Base-by-base conservation (phyloP, 1,140 invertebrate genomes). In the Aphaenogaster floridana region DNA sequence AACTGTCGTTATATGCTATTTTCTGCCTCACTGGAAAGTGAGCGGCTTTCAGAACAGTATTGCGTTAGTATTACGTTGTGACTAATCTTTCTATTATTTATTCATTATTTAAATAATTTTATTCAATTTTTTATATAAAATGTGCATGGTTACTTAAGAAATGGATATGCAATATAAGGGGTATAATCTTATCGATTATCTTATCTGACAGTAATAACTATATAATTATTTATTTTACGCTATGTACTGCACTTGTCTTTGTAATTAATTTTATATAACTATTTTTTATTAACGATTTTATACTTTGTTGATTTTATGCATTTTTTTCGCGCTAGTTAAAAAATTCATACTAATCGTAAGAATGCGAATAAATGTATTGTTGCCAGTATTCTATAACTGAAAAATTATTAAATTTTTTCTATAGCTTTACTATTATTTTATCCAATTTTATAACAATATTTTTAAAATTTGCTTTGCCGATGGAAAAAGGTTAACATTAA, bases 41-140 rank as follows among this genome's bases (percentile, higher is more conserved):
- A 45, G 28, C 0, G 8, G 45, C 9, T 64, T 17, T 66, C 17
- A 54, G 42, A 83, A 11, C 68, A 83, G 69, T 84, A 61, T 84
- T 84, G 54, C 45, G 7, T 4, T 71, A 83, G 52, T 83, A 74
- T 83, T 74, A 74, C 11, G 59, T 72, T 2, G 3, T 17, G 13
- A 71, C 11, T 72, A 68, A 68, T 28, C 28, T 28, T 28, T 28
- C 28, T 28, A 28, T 52, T 39, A 15, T 72, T 72, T 72, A 72
- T 72, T 59, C 21, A 71, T 72, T 59, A 34, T 42, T 77, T 54
- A 6, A 34, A 8, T 39, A 59, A 81, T 59, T 59, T 54, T 59
- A 39, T 11, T 87, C 11, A 63, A 36, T n/a, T 57, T 66, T 54
- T 57, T 74, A 45, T 28, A 48, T 15, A 15, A 39, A 36, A 36